Conservation (phyloP, 1,140 invertebrate species). For the Zelostemma sp. region DNA sequence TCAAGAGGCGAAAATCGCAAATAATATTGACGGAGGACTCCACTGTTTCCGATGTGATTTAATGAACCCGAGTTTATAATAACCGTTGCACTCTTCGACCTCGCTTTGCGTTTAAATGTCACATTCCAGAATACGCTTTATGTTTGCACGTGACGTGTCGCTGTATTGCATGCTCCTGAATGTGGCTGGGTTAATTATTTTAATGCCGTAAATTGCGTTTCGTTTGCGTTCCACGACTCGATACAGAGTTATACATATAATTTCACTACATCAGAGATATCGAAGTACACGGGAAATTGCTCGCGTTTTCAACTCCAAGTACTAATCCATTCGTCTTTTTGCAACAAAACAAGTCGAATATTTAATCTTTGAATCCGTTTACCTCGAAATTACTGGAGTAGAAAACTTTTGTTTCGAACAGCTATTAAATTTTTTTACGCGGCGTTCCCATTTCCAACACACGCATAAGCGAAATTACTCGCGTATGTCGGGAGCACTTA, state of each 20-base stretch:
- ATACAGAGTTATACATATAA: not conserved
- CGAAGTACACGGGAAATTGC: too few relatives aligned
- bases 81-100: constrained; percentile 15
- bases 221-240: not conserved
- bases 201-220: not conserved
- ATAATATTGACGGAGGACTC: not conserved
- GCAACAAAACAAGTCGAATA: too few relatives aligned
- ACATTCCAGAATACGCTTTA: constrained; percentile 17
- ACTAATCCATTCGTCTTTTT: too few relatives aligned
- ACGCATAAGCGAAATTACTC: too few relatives aligned
- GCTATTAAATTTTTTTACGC: too few relatives aligned
- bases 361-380: too few relatives aligned
- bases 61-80: constrained; percentile 11
- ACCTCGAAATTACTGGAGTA: too few relatives aligned
- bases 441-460: too few relatives aligned
- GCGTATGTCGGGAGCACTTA: too few relatives aligned
- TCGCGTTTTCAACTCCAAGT: too few relatives aligned
- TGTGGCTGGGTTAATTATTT: constrained; percentile 22
- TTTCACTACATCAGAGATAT: too few relatives aligned
- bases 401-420: too few relatives aligned
- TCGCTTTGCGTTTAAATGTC: constrained; percentile 20
- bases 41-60: constrained; percentile 8
- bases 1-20: not conserved
- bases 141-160: constrained; percentile 25
- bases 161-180: constrained; percentile 22